A percentile compares a stretch with the other conserved stretches of the same genome.
Evolutionary conservation across 2,888 invertebrate species (phyloP).

Genomic region (Heterodera filipjevi): DNA sequence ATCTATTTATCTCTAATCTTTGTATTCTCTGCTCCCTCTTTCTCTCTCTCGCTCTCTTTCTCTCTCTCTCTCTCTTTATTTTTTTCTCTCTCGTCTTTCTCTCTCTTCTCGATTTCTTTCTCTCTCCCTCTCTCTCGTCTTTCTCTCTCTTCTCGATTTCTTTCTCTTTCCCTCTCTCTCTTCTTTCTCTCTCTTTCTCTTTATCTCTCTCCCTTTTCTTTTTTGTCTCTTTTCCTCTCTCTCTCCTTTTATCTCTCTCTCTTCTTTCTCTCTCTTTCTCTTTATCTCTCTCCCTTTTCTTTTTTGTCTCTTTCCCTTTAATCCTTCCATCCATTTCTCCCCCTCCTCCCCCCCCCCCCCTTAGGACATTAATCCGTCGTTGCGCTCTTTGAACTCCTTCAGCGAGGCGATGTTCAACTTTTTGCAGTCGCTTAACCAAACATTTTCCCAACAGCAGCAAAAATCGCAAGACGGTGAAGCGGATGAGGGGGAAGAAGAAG

Average conservation of each 20-base stretch:
- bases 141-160: not conserved
- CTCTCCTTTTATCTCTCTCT: not conserved
- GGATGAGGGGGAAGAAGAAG: constrained; percentile 3
- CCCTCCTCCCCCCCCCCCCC: not conserved
- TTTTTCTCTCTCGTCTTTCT: too few species aligned
- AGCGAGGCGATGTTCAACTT: constrained; percentile 39
- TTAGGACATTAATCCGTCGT: constrained; percentile 33
- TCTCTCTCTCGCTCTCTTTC: too few species aligned
- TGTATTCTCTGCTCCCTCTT: not conserved
- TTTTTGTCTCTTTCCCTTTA: not conserved
- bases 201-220: not conserved
- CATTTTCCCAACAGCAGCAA: constrained; percentile 36
- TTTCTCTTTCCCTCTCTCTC: not conserved
- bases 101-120: not conserved
- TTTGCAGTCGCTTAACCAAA: constrained; percentile 27
- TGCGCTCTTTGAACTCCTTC: constrained; percentile 31
- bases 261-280: not conserved
- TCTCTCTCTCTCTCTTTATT: too few species aligned
- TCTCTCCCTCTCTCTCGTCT: not conserved
- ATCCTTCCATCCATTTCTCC: not conserved
- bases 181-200: not conserved
- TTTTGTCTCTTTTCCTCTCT: not conserved
- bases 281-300: not conserved
- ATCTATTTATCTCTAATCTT: not conserved
- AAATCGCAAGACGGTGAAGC: constrained; percentile 3